Conservation (phyloP, 1,140 invertebrate species). For the Formica selysi region DNA sequence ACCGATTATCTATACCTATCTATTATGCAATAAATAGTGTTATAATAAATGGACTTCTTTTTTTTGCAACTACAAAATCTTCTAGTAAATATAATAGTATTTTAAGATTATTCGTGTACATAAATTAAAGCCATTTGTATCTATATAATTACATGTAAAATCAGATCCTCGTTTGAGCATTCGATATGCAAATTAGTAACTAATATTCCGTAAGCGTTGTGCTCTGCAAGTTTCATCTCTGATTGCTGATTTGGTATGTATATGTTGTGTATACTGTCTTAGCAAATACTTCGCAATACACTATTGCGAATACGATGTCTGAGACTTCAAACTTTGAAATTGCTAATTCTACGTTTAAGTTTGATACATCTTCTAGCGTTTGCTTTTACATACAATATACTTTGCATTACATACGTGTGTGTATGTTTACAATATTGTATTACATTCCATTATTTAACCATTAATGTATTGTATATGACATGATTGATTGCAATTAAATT, state of each 20-base stretch:
- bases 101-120: no score
- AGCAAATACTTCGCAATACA: background rate
- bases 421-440: no score
- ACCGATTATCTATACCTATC: background rate
- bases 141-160: background rate
- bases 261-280: conserved; percentile 1
- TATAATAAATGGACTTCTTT: background rate
- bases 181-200: background rate
- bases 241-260: conserved; percentile 36
- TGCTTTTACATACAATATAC: conserved; percentile 13
- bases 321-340: conserved; percentile 8
- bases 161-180: background rate
- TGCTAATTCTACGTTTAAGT: conserved; percentile 32
- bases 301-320: background rate
- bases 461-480: background rate
- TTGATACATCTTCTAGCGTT: background rate
- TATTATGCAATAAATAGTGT: background rate
- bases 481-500: conserved; percentile 31
- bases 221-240: background rate
- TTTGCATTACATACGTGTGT: background rate
- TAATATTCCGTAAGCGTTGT: background rate
- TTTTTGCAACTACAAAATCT: background rate
- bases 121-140: background rate
- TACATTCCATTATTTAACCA: background rate
- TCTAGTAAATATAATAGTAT: background rate